Conservation (phyloP, 2,888 invertebrate genomes). For the Macaria liturata region DNA sequence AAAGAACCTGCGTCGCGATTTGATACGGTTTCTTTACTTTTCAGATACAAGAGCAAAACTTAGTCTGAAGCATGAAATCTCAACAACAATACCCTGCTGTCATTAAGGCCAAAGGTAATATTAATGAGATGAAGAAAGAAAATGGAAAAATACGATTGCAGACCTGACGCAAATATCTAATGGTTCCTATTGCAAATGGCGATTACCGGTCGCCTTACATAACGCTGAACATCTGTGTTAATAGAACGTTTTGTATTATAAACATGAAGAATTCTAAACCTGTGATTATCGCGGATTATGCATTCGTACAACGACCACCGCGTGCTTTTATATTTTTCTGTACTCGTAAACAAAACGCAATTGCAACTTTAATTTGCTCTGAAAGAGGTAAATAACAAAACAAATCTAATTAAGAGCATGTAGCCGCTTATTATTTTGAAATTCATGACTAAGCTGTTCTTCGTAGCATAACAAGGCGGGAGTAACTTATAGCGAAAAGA, state of each 20-base stretch:
- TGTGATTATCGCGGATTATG: slow-evolving; percentile 18
- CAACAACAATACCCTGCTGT: slow-evolving; percentile 9
- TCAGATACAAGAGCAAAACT: neutral
- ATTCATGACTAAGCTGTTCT: no score
- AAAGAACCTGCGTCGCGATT: slow-evolving; percentile 15
- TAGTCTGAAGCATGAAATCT: slow-evolving; percentile 7
- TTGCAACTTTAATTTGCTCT: slow-evolving; percentile 24
- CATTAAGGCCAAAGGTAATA: slow-evolving; percentile 19
- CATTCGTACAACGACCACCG: slow-evolving; percentile 2
- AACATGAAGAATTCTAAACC: slow-evolving; percentile 41
- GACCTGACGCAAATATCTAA: slow-evolving; percentile 18
- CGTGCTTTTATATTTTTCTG: slow-evolving; percentile 21
- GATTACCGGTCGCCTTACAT: slow-evolving; percentile 50
- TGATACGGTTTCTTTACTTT: slow-evolving; percentile 8
- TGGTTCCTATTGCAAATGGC: slow-evolving; percentile 10
- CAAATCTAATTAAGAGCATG: slow-evolving; percentile 22
- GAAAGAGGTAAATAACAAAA: slow-evolving; percentile 21
- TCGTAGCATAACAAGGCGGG: no score
- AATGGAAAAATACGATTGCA: slow-evolving; percentile 23
- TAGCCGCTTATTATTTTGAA: slow-evolving; percentile 15
- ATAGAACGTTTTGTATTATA: slow-evolving; percentile 58
- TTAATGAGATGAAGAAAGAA: slow-evolving; percentile 20
- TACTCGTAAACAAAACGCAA: slow-evolving; percentile 24
- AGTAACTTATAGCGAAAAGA: no score
- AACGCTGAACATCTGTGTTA: slow-evolving; percentile 77